phyloP scores from a whole-genome alignment of 1,140 invertebrate species.

The Oncopodura yosiiana region DNA sequence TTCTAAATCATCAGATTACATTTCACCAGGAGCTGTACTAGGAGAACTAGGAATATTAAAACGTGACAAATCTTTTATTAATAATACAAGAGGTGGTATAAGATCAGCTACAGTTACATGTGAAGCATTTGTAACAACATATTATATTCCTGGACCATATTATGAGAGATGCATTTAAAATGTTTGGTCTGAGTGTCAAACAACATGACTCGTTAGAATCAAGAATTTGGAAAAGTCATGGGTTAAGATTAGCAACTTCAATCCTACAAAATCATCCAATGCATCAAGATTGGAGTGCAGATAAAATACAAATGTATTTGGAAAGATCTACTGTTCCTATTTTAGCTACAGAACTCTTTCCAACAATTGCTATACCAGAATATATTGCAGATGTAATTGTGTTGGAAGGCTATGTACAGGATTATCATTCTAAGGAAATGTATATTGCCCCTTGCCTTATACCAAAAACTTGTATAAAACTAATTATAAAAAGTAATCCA shows the following conservation, averaged over 20 bases:
- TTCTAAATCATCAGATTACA: conserved; percentile 38
- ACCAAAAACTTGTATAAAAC: conserved; percentile 1
- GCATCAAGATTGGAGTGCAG: conserved; percentile 18
- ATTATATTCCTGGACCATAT: conserved; percentile 24
- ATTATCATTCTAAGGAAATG: conserved; percentile 12
- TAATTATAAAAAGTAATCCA: no score
- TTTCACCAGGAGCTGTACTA: conserved; percentile 41
- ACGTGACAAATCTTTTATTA: no score
- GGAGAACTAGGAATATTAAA: conserved; percentile 43
- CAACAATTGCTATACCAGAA: conserved; percentile 5
- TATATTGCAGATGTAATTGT: conserved; percentile 14
- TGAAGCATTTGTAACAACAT: conserved; percentile 42
- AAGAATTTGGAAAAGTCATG: conserved; percentile 36
- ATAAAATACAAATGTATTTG: conserved; percentile 16
- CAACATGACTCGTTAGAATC: conserved; percentile 24
- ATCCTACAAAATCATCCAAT: conserved; percentile 33
- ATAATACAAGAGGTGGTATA: no score
- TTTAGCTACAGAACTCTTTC: background rate
- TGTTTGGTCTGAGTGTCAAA: no score
- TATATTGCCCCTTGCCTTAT: conserved; percentile 20
- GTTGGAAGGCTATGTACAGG: conserved; percentile 14
- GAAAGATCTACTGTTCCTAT: conserved; percentile 13
- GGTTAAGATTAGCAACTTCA: conserved; percentile 27
- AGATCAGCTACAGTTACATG: conserved; percentile 40
- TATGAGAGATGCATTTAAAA: conserved; percentile 15